Evolutionary conservation across 2,888 invertebrate genomes (phyloP).

Genomic region (Brenthis daphne): DNA sequence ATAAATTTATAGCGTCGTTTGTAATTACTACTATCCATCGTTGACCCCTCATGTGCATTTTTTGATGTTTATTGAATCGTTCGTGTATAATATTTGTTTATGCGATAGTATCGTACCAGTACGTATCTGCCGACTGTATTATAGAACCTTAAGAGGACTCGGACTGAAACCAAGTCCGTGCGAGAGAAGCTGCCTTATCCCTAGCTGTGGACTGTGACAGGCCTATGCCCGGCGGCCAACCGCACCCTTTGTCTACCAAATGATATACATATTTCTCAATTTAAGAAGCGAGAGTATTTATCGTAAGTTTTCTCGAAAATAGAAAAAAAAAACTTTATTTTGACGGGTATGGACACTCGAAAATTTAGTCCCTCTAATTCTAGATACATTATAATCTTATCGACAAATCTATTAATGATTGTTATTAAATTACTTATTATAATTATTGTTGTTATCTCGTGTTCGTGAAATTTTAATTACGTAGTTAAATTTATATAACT

Average conservation of each 20-base stretch:
- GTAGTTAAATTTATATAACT: constrained; percentile 8
- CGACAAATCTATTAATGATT: constrained; percentile 12
- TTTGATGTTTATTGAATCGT: constrained; percentile 74
- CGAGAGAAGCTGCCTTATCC: constrained; percentile 32
- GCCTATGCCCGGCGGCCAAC: background rate
- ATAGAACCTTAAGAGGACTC: constrained; percentile 18
- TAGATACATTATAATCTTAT: constrained; percentile 15
- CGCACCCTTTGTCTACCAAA: no score
- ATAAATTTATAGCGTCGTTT: constrained; percentile 73
- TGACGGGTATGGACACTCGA: background rate
- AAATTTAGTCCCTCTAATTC: background rate
- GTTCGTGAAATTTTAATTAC: constrained; percentile 11
- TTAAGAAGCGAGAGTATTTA: no score
- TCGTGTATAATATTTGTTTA: constrained; percentile 56
- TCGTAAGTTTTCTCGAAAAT: no score
- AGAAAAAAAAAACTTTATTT: background rate
- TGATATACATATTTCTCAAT: no score
- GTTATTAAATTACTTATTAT: constrained; percentile 13
- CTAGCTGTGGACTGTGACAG: constrained; percentile 1
- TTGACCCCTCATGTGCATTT: constrained; percentile 64
- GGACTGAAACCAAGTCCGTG: background rate
- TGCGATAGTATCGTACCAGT: constrained; percentile 43
- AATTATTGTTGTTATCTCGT: constrained; percentile 17
- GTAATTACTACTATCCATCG: constrained; percentile 72
- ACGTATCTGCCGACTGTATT: constrained; percentile 27